phyloP scores from a whole-genome alignment of 2,888 invertebrate species.

The Palloptera scutellata region DNA sequence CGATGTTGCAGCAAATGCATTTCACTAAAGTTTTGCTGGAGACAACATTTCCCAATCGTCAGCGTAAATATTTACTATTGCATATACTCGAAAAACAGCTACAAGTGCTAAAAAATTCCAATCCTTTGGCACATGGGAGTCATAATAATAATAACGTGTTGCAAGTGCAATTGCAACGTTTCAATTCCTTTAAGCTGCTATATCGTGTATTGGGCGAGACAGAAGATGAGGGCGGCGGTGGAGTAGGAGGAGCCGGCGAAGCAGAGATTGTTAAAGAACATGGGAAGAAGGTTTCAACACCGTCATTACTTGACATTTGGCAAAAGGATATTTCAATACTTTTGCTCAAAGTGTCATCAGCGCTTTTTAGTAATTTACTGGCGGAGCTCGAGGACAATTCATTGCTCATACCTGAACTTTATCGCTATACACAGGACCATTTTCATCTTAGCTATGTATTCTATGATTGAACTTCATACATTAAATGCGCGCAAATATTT shows the following conservation, averaged over 20 bases:
- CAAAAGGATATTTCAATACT: constrained; percentile 50
- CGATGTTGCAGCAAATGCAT: constrained; percentile 45
- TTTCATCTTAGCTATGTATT: constrained; percentile 57
- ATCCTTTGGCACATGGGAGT: constrained; percentile 33
- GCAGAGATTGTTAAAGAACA: constrained; percentile 5
- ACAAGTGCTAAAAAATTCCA: constrained; percentile 45
- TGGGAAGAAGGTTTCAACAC: constrained; percentile 8
- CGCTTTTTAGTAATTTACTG: constrained; percentile 48
- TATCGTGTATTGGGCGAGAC: constrained; percentile 39
- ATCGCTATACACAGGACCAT: constrained; percentile 49
- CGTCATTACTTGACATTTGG: constrained; percentile 42
- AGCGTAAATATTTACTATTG: constrained; percentile 51
- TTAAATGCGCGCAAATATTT: not conserved
- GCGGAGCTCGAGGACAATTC: constrained; percentile 49
- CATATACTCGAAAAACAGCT: constrained; percentile 57
- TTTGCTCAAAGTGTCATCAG: constrained; percentile 51
- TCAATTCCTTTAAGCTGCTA: constrained; percentile 43
- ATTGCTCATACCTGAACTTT: constrained; percentile 50
- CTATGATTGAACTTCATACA: constrained; percentile 35
- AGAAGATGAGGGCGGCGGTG: constrained; percentile 16
- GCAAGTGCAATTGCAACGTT: constrained; percentile 34
- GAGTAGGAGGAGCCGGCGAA: not conserved
- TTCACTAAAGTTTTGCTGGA: constrained; percentile 47
- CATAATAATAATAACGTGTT: constrained; percentile 39
- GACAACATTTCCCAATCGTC: constrained; percentile 45